Evolutionary conservation across 2,113 vertebrate species (phyloP).

Genomic region (Rattus rattus): DNA sequence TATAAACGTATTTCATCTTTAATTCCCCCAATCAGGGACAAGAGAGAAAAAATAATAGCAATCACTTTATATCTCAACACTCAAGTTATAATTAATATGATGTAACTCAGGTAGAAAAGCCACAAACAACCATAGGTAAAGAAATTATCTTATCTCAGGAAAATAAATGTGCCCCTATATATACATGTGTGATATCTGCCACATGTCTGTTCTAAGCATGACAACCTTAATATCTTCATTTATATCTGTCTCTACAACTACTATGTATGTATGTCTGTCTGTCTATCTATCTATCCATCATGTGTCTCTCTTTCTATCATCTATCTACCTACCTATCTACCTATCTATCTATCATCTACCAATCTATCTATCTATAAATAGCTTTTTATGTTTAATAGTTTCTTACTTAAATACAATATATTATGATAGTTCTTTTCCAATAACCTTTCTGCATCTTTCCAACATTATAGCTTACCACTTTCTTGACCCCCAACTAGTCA

Average conservation of each 20-base stretch:
- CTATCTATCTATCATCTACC: background rate
- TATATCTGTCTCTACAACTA: background rate
- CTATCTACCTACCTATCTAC: background rate
- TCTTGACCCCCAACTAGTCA: background rate
- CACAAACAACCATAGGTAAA: background rate
- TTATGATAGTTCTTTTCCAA: background rate
- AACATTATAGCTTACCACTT: background rate
- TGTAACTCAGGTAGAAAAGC: background rate
- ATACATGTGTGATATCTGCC: background rate
- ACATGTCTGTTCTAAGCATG: background rate
- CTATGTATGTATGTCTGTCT: background rate
- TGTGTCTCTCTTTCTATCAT: background rate
- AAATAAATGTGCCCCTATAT: background rate
- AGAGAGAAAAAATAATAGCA: background rate
- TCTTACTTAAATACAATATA: background rate
- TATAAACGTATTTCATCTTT: background rate
- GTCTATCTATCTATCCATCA: background rate
- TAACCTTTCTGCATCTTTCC: background rate
- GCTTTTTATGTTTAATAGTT: background rate
- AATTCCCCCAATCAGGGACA: background rate
- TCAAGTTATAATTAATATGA: background rate
- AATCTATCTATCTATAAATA: background rate
- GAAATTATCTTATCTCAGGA: background rate
- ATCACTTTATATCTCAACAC: background rate
- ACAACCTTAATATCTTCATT: background rate